Conservation (phyloP, 2,888 invertebrate genomes). For the Ceriagrion tenellum region DNA sequence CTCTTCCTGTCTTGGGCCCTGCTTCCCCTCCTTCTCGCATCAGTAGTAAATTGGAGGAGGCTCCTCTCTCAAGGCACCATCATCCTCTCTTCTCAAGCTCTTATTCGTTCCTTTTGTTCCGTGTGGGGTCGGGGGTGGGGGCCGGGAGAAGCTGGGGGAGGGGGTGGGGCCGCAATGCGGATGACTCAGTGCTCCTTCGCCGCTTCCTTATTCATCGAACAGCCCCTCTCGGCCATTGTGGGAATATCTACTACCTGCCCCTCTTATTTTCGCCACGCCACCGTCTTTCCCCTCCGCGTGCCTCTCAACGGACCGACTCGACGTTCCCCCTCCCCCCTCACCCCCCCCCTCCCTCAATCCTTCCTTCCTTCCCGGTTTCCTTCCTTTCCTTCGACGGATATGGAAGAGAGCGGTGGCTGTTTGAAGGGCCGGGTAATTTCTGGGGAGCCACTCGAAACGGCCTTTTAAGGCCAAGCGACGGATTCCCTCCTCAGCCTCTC, state of each 20-base stretch:
- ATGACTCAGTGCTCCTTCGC: conserved; percentile 16
- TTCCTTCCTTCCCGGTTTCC: too few species aligned
- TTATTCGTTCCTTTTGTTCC: not conserved
- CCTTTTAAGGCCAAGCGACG: not conserved
- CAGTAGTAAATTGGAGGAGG: not conserved
- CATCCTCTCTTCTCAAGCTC: not conserved
- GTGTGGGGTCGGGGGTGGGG: not conserved
- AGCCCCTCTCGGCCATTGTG: conserved; percentile 29
- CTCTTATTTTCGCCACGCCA: not conserved
- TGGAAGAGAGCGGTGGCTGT: not conserved
- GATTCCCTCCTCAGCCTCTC: not conserved
- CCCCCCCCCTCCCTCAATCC: too few species aligned
- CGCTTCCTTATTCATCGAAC: conserved; percentile 54
- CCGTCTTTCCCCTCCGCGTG: not conserved
- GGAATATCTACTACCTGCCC: too few species aligned
- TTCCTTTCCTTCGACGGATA: not conserved
- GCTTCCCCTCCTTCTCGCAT: not conserved
- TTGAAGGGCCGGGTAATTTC: not conserved
- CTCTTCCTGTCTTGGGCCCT: not conserved
- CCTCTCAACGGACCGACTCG: not conserved
- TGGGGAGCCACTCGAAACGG: not conserved
- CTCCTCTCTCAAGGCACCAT: not conserved
- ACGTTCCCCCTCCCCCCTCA: not conserved
- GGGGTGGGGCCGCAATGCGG: conserved; percentile 49
- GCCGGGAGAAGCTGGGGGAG: too few species aligned